Conservation (phyloP, 2,113 vertebrate species). For the Nerophis ophidion region DNA sequence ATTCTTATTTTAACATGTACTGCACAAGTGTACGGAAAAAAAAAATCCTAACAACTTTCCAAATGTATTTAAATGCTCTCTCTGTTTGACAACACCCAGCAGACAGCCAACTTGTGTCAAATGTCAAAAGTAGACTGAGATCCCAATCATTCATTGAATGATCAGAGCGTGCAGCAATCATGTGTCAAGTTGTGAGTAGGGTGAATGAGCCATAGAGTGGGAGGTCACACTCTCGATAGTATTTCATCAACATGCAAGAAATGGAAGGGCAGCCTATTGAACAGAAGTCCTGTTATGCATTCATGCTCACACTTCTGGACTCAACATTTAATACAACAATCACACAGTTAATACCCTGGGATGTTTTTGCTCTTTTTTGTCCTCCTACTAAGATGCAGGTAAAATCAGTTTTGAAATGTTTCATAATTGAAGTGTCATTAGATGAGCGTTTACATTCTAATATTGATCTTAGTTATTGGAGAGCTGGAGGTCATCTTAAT, state of each 20-base stretch:
- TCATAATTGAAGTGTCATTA: not conserved
- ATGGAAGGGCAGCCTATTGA: conserved; percentile 17
- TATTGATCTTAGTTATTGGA: too few species aligned
- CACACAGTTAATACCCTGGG: conserved; percentile 16
- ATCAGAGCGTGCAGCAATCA: conserved; percentile 19
- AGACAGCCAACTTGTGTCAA: not conserved
- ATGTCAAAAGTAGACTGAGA: conserved; percentile 33
- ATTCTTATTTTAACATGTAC: not conserved
- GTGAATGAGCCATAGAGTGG: conserved; percentile 33
- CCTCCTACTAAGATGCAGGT: not conserved
- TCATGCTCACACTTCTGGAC: conserved; percentile 11
- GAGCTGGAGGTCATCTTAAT: too few species aligned
- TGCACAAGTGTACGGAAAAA: not conserved
- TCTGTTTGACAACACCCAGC: not conserved
- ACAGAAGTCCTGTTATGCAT: conserved; percentile 11
- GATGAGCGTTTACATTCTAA: not conserved
- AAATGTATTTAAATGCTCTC: conserved; percentile 7
- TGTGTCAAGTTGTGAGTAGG: conserved; percentile 5
- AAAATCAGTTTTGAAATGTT: not conserved
- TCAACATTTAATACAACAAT: conserved; percentile 13
- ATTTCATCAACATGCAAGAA: conserved; percentile 21
- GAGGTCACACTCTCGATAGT: conserved; percentile 30
- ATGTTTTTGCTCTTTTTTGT: conserved; percentile 13
- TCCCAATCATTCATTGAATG: conserved; percentile 30
- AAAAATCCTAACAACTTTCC: not conserved